Evolutionary conservation across 2,113 vertebrate genomes (phyloP).

Genomic region (Dascyllus trimaculatus): DNA sequence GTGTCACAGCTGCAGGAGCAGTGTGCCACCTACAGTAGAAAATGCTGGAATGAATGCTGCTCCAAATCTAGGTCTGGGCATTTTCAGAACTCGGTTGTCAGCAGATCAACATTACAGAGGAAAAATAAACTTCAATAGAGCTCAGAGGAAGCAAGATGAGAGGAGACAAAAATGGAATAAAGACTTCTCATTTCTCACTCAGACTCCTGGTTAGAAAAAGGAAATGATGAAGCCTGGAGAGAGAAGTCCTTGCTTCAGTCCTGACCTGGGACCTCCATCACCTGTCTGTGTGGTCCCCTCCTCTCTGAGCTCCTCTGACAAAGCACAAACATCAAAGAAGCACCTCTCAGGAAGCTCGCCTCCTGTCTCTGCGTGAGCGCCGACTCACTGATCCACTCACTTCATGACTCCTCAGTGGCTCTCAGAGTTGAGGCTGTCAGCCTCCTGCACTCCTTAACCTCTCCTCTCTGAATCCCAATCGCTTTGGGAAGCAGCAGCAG

Average conservation of each 20-base stretch:
- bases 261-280: constrained; percentile 16
- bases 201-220: background rate
- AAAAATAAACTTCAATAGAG: constrained; percentile 13
- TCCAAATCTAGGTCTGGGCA: constrained; percentile 4
- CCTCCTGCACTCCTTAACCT: constrained; percentile 55
- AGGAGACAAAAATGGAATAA: background rate
- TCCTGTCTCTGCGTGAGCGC: constrained; percentile 27
- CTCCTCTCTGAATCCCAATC: constrained; percentile 44
- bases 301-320: constrained; percentile 4
- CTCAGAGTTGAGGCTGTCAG: constrained; percentile 51
- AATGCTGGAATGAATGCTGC: background rate
- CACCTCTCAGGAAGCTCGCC: constrained; percentile 9
- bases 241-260: background rate
- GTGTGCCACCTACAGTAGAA: background rate
- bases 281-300: constrained; percentile 6
- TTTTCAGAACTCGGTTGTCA: background rate
- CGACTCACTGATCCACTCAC: constrained; percentile 44
- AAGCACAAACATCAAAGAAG: constrained; percentile 31
- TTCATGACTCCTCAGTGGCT: constrained; percentile 33
- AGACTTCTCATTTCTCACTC: background rate
- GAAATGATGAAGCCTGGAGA: background rate
- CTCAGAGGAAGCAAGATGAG: background rate
- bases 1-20: background rate
- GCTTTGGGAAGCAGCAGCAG: constrained; percentile 32
- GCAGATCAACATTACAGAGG: background rate